Evolutionary conservation across 2,888 invertebrate genomes (phyloP).

Genomic region (Xylota segnis): DNA sequence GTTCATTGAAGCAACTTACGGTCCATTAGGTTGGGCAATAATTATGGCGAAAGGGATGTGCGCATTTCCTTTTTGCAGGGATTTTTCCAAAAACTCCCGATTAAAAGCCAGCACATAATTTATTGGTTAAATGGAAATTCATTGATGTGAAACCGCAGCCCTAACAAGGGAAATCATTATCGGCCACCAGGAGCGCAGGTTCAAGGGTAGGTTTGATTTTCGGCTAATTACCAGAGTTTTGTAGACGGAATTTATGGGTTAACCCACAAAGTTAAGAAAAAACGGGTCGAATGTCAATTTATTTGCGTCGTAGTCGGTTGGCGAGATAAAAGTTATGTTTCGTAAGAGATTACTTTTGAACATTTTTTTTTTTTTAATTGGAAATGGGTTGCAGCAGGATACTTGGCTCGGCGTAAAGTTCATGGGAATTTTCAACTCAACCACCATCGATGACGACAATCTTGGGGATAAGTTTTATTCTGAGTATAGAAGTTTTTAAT

Average conservation of each 20-base stretch:
- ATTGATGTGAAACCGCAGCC: slow-evolving; percentile 25
- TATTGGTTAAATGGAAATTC: slow-evolving; percentile 25
- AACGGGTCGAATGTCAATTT: slow-evolving; percentile 47
- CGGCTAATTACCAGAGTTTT: slow-evolving; percentile 41
- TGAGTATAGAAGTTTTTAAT: neutral
- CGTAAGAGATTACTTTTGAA: slow-evolving; percentile 42
- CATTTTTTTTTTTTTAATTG: neutral
- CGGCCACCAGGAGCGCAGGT: neutral
- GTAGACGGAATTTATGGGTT: slow-evolving; percentile 1
- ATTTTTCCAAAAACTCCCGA: neutral
- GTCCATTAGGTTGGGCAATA: slow-evolving; percentile 1
- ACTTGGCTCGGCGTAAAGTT: slow-evolving; percentile 15
- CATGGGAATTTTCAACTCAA: neutral
- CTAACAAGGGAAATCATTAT: neutral
- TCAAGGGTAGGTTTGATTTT: slow-evolving; percentile 16
- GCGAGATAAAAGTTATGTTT: slow-evolving; percentile 46
- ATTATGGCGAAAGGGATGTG: neutral
- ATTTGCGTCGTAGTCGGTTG: slow-evolving; percentile 17
- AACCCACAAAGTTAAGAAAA: slow-evolving; percentile 14
- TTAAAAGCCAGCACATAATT: slow-evolving; percentile 4
- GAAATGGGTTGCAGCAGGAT: neutral
- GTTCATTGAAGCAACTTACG: slow-evolving; percentile 12
- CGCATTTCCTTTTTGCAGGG: neutral
- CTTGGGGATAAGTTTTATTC: neutral
- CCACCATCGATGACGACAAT: neutral